A percentile compares a stretch with the other conserved stretches of the same genome.
phyloP scores from a whole-genome alignment of 2,888 invertebrate genomes.

The Archaeoteleia sp. region DNA sequence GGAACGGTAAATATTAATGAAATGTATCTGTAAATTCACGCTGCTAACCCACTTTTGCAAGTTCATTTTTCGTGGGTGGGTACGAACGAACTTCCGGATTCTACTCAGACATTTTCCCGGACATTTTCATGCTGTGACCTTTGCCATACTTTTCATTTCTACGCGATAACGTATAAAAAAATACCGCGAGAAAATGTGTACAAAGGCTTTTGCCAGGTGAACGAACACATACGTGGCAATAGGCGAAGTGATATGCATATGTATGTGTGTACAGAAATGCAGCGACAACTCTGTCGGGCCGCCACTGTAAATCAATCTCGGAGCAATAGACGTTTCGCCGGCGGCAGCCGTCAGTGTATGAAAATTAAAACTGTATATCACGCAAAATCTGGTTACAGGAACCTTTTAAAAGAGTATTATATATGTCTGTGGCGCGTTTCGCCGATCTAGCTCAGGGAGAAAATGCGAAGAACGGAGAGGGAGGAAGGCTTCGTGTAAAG shows the following conservation, averaged over 20 bases:
- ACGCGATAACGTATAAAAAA: neutral
- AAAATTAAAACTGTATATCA: conserved; percentile 72
- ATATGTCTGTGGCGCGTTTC: conserved; percentile 38
- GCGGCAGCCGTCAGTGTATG: conserved; percentile 61
- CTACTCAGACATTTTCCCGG: too few relatives aligned
- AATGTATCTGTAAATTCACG: too few relatives aligned
- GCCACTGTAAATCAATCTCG: conserved; percentile 65
- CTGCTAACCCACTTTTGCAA: too few relatives aligned
- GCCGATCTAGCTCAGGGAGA: conserved; percentile 31
- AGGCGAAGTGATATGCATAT: conserved; percentile 40
- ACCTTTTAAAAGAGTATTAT: conserved; percentile 65
- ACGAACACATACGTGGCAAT: conserved; percentile 32
- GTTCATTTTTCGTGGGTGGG: too few relatives aligned
- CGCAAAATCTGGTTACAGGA: conserved; percentile 58
- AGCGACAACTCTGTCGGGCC: conserved; percentile 47
- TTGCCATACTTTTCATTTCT: too few relatives aligned
- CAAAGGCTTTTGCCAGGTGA: conserved; percentile 37
- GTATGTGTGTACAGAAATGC: conserved; percentile 45
- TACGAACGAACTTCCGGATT: too few relatives aligned
- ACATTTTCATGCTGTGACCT: too few relatives aligned
- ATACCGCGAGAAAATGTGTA: conserved; percentile 27
- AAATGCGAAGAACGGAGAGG: conserved; percentile 21
- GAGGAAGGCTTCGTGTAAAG: conserved; percentile 12
- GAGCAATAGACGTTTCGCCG: conserved; percentile 61
- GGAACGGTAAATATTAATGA: too few relatives aligned